Percentiles rank a stretch among this genome's conserved stretches.
Evolutionary conservation across 2,888 invertebrate species (phyloP).

Genomic region (Phragmatobia fuliginosa): DNA sequence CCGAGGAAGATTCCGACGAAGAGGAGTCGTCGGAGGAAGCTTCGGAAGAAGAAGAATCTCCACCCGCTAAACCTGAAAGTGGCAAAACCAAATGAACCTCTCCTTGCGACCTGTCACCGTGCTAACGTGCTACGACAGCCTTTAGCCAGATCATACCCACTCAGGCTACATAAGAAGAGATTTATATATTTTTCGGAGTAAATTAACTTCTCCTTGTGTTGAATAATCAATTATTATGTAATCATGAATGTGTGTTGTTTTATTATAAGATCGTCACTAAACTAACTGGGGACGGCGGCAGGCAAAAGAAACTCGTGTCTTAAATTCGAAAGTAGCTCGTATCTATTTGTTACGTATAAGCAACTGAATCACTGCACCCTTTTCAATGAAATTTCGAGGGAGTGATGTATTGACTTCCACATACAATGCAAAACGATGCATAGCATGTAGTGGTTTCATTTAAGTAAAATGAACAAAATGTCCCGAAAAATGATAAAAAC

Average conservation of each 20-base stretch:
- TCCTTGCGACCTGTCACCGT: not conserved
- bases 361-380: too few relatives aligned
- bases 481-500: too few relatives aligned
- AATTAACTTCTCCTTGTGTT: not conserved
- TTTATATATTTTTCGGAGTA: not conserved
- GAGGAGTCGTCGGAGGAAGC: slow-evolving; percentile 62
- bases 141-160: not conserved
- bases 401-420: too few relatives aligned
- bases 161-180: not conserved
- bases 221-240: not conserved
- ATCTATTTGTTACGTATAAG: too few relatives aligned
- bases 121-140: not conserved
- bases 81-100: not conserved
- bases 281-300: too few relatives aligned
- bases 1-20: slow-evolving; percentile 80
- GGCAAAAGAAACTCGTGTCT: too few relatives aligned
- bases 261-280: not conserved
- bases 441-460: too few relatives aligned
- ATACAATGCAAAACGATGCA: too few relatives aligned
- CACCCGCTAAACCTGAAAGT: slow-evolving; percentile 8
- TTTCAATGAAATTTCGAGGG: too few relatives aligned
- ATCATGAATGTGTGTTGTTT: not conserved
- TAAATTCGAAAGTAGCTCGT: too few relatives aligned
- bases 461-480: too few relatives aligned
- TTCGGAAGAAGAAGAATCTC: slow-evolving; percentile 38